Base-by-base conservation (phyloP, 2,797 vertebrate species). In the Fratercula arctica region DNA sequence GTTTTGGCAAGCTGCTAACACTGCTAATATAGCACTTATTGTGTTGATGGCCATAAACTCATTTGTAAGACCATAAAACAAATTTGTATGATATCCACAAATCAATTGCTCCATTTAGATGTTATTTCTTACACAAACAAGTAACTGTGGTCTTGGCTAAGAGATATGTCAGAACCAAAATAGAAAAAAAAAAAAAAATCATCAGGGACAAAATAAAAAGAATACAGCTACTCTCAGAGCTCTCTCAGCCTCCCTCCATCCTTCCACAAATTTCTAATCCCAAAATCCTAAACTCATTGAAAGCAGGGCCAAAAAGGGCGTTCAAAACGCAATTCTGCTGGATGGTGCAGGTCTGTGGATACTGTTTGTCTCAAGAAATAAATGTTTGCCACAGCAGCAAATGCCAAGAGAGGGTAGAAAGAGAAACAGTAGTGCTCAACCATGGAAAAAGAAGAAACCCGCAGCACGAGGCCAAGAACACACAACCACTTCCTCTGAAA, bases 401-500 rank as follows among this genome's bases (percentile, higher is more conserved):
- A 51, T n/a, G 68, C 85, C 91, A 90, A 26, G 45, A 60, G 59
- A 37, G 45, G 79, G 20, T 4, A 90, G 63, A 81, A 95, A 89
- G 93, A 75, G 82, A 95, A 94, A 86, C 73, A 53, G 75, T 20
- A 81, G 39, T 63, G 86, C 76, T 83, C 70, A 85, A 41, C 80
- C 74, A 82, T 80, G 78, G 81, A 95, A 95, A 87, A 95, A 96
- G 77, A 95, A 94, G 72, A 94, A 97, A 97, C 91, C 69, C 76
- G 1, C 88, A 95, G 80, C 29, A n/a, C 46, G 63, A 76, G 85
- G 90, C 82, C 91, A 94, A 84, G 88, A 97, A 89, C 88, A 89
- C 74, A 89, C 76, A 96, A 95, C 96, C 89, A 89, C 94, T 97
- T 93, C 95, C 95, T 96, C 88, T 93, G 90, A 91, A 82, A 67